A percentile compares a stretch with the other conserved stretches of the same genome.
These are phyloP conservation scores for Garrulus glandarius DNA, from an alignment of 2,797 vertebrate species.

Conservation along the genomic window DNA sequence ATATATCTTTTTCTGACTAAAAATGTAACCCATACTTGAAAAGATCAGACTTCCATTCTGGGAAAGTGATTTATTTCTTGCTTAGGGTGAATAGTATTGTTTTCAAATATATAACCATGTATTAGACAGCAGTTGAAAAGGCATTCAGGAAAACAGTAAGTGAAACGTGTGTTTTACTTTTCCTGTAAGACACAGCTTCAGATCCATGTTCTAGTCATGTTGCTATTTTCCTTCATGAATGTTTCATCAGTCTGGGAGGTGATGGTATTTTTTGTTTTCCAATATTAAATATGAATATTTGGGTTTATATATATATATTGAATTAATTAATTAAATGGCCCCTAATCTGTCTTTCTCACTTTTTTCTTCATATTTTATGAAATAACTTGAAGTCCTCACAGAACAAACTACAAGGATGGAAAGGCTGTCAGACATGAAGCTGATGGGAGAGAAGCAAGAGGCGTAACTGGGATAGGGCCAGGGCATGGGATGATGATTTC, in stretches of 20 bases:
- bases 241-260: not conserved
- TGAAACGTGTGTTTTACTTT: not conserved
- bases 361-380: not conserved
- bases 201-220: not conserved
- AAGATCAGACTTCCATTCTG: not conserved
- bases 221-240: not conserved
- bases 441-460: not conserved
- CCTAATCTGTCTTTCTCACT: not conserved
- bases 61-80: not conserved
- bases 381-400: not conserved
- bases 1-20: not conserved
- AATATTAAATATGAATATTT: not conserved
- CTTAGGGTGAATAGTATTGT: not conserved
- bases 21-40: not conserved
- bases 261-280: not conserved
- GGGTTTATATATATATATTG: rapidly evolving
- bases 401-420: not conserved
- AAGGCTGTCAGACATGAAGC: not conserved
- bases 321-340: not conserved
- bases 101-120: not conserved
- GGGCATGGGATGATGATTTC: not conserved
- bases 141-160: not conserved
- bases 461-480: not conserved
- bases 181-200: not conserved
- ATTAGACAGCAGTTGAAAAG: not conserved